Conservation (phyloP, 2,113 vertebrate genomes). For the Myotis davidii region DNA sequence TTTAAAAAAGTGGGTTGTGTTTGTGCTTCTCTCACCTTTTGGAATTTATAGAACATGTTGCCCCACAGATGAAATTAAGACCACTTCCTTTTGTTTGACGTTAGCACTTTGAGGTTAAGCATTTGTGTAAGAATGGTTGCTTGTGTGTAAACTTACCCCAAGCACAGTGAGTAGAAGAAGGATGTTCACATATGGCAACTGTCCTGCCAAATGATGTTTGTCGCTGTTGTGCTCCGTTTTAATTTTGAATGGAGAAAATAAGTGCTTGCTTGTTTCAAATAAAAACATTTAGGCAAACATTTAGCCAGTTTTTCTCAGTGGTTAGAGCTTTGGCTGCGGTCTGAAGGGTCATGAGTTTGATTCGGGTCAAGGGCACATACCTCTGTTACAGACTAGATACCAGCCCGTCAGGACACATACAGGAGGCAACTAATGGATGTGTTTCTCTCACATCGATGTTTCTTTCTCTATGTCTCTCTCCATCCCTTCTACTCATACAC, state of each 20-base stretch:
- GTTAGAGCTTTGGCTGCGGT: no score
- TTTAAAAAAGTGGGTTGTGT: constrained; percentile 61
- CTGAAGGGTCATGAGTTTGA: no score
- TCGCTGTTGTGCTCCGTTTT: constrained; percentile 53
- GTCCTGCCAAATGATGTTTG: constrained; percentile 58
- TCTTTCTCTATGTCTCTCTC: no score
- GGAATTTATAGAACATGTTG: constrained; percentile 57
- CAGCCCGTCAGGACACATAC: no score
- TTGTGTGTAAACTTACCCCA: constrained; percentile 72
- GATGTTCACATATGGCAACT: neutral
- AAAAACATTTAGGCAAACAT: constrained; percentile 74
- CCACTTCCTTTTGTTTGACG: constrained; percentile 67
- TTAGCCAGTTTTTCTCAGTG: no score
- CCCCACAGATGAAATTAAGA: constrained; percentile 73
- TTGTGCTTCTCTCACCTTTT: constrained; percentile 66
- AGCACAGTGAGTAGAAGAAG: constrained; percentile 39
- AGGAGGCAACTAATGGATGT: no score
- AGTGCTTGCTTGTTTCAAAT: constrained; percentile 81
- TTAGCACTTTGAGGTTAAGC: constrained; percentile 69
- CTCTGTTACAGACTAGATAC: no score
- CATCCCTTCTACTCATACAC: no score
- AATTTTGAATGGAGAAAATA: constrained; percentile 67
- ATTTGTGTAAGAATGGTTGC: constrained; percentile 66
- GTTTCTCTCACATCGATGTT: no score
- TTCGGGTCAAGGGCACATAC: no score